These are phyloP conservation scores for Pterocles burchelli DNA, from an alignment of 2,113 vertebrate species.

Conservation along the genomic window DNA sequence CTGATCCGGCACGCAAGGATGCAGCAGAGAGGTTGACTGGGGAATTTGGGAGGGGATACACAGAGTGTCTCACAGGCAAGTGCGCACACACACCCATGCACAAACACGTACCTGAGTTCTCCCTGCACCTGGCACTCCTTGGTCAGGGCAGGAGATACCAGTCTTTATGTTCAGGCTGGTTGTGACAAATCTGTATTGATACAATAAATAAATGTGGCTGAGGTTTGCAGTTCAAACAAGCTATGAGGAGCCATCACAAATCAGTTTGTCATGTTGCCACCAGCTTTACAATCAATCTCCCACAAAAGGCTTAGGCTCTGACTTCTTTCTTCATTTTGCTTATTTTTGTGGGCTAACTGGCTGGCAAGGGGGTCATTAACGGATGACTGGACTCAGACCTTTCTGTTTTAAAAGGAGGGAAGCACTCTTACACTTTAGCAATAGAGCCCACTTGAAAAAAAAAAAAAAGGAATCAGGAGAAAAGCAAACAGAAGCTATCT, in stretches of 20 bases:
- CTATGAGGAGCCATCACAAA: constrained; percentile 60
- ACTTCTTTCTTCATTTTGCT: constrained; percentile 56
- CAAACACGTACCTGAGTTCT: background rate
- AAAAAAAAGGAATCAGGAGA: background rate
- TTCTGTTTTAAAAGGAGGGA: constrained; percentile 30
- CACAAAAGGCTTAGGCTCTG: constrained; percentile 52
- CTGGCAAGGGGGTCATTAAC: constrained; percentile 24
- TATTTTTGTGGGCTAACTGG: constrained; percentile 61
- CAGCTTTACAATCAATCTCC: constrained; percentile 60
- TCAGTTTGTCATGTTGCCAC: constrained; percentile 62
- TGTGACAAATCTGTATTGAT: constrained; percentile 3
- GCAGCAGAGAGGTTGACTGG: background rate
- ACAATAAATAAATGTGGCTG: constrained; percentile 47
- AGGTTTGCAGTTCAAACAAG: constrained; percentile 60
- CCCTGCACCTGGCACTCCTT: background rate
- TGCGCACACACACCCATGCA: background rate
- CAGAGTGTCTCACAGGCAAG: background rate
- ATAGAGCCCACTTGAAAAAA: background rate
- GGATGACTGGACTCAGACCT: constrained; percentile 24
- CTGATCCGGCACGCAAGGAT: fast-evolving
- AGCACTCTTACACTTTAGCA: background rate
- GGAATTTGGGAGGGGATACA: background rate
- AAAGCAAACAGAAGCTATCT: constrained; percentile 21
- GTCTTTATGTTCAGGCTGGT: background rate
- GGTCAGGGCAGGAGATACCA: background rate